Evolutionary conservation across 1,140 invertebrate species (phyloP).

Genomic region (Tenebrio molitor): DNA sequence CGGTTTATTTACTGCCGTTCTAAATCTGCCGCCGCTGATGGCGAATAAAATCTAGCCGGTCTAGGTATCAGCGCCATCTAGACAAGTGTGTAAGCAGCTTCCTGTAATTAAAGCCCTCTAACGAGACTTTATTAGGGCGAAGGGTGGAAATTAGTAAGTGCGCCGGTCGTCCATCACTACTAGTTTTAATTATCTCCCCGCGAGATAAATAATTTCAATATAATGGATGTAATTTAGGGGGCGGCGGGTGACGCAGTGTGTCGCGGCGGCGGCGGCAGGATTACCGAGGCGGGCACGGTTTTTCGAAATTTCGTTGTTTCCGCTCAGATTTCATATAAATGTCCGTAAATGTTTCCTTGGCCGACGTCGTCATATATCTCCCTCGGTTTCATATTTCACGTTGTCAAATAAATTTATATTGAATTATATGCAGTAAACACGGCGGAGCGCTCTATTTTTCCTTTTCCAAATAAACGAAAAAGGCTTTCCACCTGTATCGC

Average conservation of each 20-base stretch:
- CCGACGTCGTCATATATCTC: slow-evolving; percentile 28
- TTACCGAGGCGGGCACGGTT: no score
- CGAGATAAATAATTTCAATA: slow-evolving; percentile 9
- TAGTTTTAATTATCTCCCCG: slow-evolving; percentile 33
- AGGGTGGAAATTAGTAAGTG: slow-evolving; percentile 22
- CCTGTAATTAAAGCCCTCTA: slow-evolving; percentile 9
- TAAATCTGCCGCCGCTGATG: slow-evolving; percentile 20
- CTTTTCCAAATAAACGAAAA: neutral
- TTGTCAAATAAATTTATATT: slow-evolving; percentile 47
- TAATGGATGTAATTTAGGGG: slow-evolving; percentile 22
- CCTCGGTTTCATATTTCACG: slow-evolving; percentile 32
- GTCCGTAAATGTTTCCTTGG: slow-evolving; percentile 26
- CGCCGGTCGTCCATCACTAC: slow-evolving; percentile 11
- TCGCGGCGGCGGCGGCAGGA: no score
- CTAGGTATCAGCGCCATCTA: slow-evolving; percentile 21
- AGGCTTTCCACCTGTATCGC: neutral
- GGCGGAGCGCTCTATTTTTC: slow-evolving; percentile 24
- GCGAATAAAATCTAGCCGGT: slow-evolving; percentile 24
- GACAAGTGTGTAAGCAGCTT: slow-evolving; percentile 4
- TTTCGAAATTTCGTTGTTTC: no score
- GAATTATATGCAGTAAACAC: slow-evolving; percentile 45
- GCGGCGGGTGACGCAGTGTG: no score
- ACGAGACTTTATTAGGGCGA: slow-evolving; percentile 31
- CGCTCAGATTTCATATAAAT: slow-evolving; percentile 18
- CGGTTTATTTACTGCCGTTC: slow-evolving; percentile 24